Evolutionary conservation across 2,888 invertebrate genomes (phyloP), one percentile per base, ranked within the genome.

Genomic region (Drosophila conformis): DNA sequence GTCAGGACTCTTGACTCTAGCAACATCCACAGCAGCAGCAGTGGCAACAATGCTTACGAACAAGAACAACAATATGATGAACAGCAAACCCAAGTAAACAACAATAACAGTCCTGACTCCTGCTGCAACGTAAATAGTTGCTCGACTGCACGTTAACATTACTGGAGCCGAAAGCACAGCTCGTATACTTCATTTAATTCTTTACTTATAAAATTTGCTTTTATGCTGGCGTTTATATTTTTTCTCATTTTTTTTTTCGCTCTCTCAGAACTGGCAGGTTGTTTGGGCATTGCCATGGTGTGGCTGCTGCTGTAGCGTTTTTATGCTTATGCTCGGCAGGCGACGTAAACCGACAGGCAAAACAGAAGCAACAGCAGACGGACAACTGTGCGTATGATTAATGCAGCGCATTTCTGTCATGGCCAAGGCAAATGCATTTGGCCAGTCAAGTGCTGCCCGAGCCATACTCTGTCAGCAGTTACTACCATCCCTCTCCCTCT

Each of bases 301-400:
- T 36, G 8, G 35, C 58, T 33, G 31, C 31, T 54, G 40, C 65
- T 46, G 42, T 21, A n/a, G 18, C 54, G 51, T 74, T 70, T 65
- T 66, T 64, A 53, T 73, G 56, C 36, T 18, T 27, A n/a, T n/a
- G 73, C 58, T 42, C 36, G 25, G 59, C 62, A 56, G 57, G 54
- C 72, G 52, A 73, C 61, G 56, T 64, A 51, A 58, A 49, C 53
- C 73, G 53, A 59, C 67, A 58, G 40, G 57, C 33, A 15, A 21
- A 5, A 8, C 1, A 53, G 33, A 21, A 25, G 25, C 10, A 72
- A 18, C 31, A 18, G 59, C 59, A 46, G 58, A 51, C 76, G 78
- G 80, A 76, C 80, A 40, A 70, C 68, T 68, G 79, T 80, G 80
- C 80, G 82, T 80, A 80, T 80, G 82, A 82, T 82, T 80, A 80